Conservation (phyloP, 2,888 invertebrate species). For the Pimpla rufipes region DNA sequence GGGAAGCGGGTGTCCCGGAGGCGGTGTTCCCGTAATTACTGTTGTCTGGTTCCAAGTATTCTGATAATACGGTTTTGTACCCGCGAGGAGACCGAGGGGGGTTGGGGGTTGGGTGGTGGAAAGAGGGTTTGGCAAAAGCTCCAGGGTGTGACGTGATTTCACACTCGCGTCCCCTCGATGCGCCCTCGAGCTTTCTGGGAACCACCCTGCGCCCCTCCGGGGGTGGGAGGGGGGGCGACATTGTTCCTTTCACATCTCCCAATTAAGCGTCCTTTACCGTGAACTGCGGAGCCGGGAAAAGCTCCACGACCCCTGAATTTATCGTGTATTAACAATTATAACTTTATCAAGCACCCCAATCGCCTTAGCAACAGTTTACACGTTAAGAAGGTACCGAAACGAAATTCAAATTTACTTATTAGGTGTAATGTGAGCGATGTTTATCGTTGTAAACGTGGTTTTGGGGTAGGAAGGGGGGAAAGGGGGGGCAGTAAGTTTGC, state of each 20-base stretch:
- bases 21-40: constrained; percentile 61
- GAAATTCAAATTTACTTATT: constrained; percentile 60
- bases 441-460: constrained; percentile 37
- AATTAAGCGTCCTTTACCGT: background rate
- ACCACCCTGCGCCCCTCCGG: background rate
- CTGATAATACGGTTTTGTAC: constrained; percentile 52
- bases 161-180: constrained; percentile 5
- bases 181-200: background rate
- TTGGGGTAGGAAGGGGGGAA: background rate
- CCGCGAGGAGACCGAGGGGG: no score
- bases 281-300: background rate
- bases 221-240: background rate
- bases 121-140: constrained; percentile 17
- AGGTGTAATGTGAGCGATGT: constrained; percentile 62
- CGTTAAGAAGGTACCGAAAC: background rate
- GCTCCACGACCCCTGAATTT: background rate
- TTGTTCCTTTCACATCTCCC: background rate
- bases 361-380: background rate
- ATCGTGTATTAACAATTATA: background rate
- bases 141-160: constrained; percentile 33
- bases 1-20: constrained; percentile 15
- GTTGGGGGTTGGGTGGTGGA: no score
- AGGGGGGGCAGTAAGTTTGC: constrained; percentile 17
- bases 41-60: constrained; percentile 60
- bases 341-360: background rate